Evolutionary conservation across 2,797 vertebrate species (phyloP), one percentile per base, ranked within the genome.

Genomic region (Acrossocheilus wenchowensis): DNA sequence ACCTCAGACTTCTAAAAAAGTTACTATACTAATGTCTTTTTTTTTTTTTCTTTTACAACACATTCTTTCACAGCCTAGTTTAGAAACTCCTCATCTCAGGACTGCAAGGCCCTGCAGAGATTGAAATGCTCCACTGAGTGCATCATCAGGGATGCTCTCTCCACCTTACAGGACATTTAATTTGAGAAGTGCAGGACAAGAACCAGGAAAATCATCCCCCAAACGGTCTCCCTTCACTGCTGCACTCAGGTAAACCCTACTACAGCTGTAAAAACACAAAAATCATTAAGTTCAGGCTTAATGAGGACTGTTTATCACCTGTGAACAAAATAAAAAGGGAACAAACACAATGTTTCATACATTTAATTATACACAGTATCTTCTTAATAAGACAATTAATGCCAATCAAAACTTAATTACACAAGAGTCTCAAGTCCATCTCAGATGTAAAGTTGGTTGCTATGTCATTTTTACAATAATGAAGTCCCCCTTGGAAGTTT

Each of bases 161-260:
- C 6, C n/a, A 73, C 39, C 41, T 74, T 60, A 57, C 36, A 82
- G 50, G n/a, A 34, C 54, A 74, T 73, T 73, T 71, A 1, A 57
- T 78, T 57, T 11, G n/a, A 78, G 21, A 41, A 34, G 30, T 57
- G 4, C 75, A 78, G 71, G 71, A 48, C 39, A 73, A 71, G 68
- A 41, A 71, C 68, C 19, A 71, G 30, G 19, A 75, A 75, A 75
- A 52, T 36, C 73, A 78, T 78, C 34, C 52, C 54, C 39, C 60
- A 52, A 78, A 39, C n/a, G 21, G 34, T n/a, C 52, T n/a, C 50
- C 41, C 34, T 36, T 78, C 19, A 39, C 52, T 57, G 21, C 75
- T 57, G 21, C 34, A 60, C 50, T 41, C 48, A 36, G 74, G 17
- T 21, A 54, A 77, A 77, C 30, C 5, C 30, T 36, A 52, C 48